Evolutionary conservation across 1,140 invertebrate species (phyloP).

Genomic region (Drosophila nigromelanica): DNA sequence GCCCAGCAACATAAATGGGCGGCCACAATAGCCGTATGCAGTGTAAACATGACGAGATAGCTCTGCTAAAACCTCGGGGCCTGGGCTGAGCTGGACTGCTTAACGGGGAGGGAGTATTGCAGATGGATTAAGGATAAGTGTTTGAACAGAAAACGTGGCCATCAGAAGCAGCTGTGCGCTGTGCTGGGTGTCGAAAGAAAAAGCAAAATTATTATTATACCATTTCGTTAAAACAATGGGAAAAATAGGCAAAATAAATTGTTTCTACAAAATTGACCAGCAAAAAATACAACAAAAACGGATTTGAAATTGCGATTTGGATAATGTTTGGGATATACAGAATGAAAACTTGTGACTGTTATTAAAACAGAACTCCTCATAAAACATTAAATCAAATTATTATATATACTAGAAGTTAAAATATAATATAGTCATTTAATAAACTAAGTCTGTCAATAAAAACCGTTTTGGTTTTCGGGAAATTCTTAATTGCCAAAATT

Average conservation of each 20-base stretch:
- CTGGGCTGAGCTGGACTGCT: too few relatives aligned
- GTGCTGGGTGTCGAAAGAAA: slow-evolving; percentile 18
- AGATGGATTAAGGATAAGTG: slow-evolving; percentile 14
- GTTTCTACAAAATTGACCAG: slow-evolving; percentile 15
- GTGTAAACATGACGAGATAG: slow-evolving; percentile 40
- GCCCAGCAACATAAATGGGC: slow-evolving; percentile 21
- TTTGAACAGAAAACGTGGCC: slow-evolving; percentile 36
- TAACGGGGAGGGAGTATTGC: neutral
- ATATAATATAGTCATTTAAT: too few relatives aligned
- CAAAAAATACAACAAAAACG: neutral
- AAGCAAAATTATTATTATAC: slow-evolving; percentile 52
- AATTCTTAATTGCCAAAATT: too few relatives aligned
- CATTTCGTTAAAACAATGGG: slow-evolving; percentile 44
- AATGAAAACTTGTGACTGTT: neutral
- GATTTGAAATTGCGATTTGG: neutral
- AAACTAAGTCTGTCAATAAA: too few relatives aligned
- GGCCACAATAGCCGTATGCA: slow-evolving; percentile 2
- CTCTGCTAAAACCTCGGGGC: slow-evolving; percentile 9
- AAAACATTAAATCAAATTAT: too few relatives aligned
- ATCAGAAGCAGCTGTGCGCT: slow-evolving; percentile 67
- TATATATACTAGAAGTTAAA: too few relatives aligned
- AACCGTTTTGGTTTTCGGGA: too few relatives aligned
- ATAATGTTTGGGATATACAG: neutral
- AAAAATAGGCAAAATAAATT: slow-evolving; percentile 7
- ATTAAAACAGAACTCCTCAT: too few relatives aligned